Evolutionary conservation across 2,113 vertebrate genomes (phyloP).

Genomic region (Cephalopterus ornatus): DNA sequence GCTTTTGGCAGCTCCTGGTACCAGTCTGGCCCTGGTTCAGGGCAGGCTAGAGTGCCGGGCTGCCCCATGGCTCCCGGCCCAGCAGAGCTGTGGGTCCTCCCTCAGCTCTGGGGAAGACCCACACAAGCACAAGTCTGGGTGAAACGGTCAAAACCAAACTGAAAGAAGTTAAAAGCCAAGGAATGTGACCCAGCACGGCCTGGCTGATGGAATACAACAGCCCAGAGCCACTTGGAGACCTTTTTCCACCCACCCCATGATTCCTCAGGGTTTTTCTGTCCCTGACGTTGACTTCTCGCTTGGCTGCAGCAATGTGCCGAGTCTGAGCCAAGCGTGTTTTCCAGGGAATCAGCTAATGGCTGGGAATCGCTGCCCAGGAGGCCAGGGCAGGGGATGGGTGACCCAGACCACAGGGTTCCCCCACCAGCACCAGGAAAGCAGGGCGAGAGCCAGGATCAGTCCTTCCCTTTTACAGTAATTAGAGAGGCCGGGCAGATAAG

Average conservation of each 20-base stretch:
- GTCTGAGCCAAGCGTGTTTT: neutral
- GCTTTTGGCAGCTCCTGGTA: neutral
- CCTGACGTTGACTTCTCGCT: neutral
- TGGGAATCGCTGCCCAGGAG: neutral
- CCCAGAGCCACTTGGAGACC: neutral
- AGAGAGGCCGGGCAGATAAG: neutral
- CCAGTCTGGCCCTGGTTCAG: accelerated
- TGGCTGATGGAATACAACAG: neutral
- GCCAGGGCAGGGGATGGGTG: neutral
- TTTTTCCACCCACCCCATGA: neutral
- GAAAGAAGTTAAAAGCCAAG: neutral
- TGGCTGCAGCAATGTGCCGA: neutral
- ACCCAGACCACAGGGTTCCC: neutral
- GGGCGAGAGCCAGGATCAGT: accelerated
- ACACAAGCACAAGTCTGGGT: neutral
- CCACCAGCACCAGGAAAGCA: accelerated
- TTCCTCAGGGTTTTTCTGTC: neutral
- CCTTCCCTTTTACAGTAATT: constrained; percentile 43
- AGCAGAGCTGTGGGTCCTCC: neutral
- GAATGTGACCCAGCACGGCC: neutral
- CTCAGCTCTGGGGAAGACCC: neutral
- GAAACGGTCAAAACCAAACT: accelerated
- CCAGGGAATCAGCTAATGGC: neutral
- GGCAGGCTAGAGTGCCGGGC: neutral
- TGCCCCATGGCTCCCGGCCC: accelerated